A percentile compares a stretch with the other conserved stretches of the same genome.
Evolutionary conservation across 2,797 vertebrate genomes (phyloP).

Genomic region (Periophthalmus magnuspinnatus): DNA sequence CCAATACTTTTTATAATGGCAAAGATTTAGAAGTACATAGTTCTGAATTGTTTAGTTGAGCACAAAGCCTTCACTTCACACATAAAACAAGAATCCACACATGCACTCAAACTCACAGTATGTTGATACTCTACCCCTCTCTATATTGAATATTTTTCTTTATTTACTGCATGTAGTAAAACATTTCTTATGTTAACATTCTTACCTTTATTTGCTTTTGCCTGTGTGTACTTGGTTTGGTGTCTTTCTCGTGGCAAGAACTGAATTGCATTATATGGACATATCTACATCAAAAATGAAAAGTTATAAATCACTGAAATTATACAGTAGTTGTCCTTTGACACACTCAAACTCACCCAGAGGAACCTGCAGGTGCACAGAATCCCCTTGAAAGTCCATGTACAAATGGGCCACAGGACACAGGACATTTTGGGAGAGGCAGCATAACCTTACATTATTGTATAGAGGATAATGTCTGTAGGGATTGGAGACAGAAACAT

Average conservation of each 20-base stretch:
- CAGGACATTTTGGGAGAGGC: slow-evolving; percentile 52
- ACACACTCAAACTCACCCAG: slow-evolving; percentile 75
- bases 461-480: slow-evolving; percentile 10
- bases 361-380: slow-evolving; percentile 77
- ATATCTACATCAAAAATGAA: slow-evolving; percentile 64
- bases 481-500: neutral
- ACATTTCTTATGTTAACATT: neutral
- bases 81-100: neutral
- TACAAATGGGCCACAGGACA: slow-evolving; percentile 57
- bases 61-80: neutral
- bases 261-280: slow-evolving; percentile 71
- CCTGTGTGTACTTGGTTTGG: slow-evolving; percentile 18
- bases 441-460: slow-evolving; percentile 45
- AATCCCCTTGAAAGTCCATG: slow-evolving; percentile 72
- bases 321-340: neutral
- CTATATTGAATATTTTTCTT: too few relatives aligned
- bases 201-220: slow-evolving; percentile 53
- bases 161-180: too few relatives aligned
- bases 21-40: neutral
- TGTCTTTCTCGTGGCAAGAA: slow-evolving; percentile 52
- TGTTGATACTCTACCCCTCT: neutral
- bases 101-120: neutral
- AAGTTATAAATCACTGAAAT: neutral
- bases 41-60: neutral
- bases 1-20: neutral